phyloP scores from a whole-genome alignment of 2,113 vertebrate species.

The Syngnathus scovelli region DNA sequence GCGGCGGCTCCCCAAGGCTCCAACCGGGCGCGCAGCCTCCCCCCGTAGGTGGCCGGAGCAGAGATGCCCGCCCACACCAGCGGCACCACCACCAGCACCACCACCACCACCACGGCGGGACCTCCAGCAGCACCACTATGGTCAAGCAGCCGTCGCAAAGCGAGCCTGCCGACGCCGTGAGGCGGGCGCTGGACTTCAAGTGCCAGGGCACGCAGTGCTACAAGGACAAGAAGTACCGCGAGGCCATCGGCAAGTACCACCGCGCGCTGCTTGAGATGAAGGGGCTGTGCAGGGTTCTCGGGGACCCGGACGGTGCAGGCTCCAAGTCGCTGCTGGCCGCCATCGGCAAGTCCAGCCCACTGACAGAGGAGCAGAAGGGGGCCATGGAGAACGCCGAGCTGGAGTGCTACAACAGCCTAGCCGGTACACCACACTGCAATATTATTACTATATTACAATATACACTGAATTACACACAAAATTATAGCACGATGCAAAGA shows the following conservation, averaged over 20 bases:
- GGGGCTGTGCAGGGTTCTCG: conserved; percentile 79
- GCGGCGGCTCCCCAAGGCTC: conserved; percentile 52
- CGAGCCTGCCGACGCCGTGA: conserved; percentile 77
- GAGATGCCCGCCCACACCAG: conserved; percentile 35
- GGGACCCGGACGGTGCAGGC: conserved; percentile 67
- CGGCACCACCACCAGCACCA: conserved; percentile 28
- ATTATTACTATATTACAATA: background rate
- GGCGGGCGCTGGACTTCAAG: conserved; percentile 90
- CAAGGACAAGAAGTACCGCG: conserved; percentile 98
- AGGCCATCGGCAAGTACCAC: conserved; percentile 98
- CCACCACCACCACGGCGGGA: background rate
- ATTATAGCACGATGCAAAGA: too few relatives aligned
- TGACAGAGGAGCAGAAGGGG: conserved; percentile 89
- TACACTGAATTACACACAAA: too few relatives aligned
- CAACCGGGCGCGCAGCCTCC: conserved; percentile 61
- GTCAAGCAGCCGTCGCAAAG: conserved; percentile 61
- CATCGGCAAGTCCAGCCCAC: conserved; percentile 61
- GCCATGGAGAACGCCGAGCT: conserved; percentile 89
- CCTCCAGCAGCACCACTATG: conserved; percentile 50
- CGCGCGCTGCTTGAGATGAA: conserved; percentile 94
- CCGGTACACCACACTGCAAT: conserved; percentile 74
- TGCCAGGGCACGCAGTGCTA: conserved; percentile 93
- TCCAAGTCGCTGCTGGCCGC: conserved; percentile 65
- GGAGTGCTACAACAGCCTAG: conserved; percentile 98
- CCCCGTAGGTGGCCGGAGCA: conserved; percentile 39